Evolutionary conservation across 2,797 vertebrate genomes (phyloP), one percentile per base, ranked within the genome.

Genomic region (Hapalemur alaotrensis): DNA sequence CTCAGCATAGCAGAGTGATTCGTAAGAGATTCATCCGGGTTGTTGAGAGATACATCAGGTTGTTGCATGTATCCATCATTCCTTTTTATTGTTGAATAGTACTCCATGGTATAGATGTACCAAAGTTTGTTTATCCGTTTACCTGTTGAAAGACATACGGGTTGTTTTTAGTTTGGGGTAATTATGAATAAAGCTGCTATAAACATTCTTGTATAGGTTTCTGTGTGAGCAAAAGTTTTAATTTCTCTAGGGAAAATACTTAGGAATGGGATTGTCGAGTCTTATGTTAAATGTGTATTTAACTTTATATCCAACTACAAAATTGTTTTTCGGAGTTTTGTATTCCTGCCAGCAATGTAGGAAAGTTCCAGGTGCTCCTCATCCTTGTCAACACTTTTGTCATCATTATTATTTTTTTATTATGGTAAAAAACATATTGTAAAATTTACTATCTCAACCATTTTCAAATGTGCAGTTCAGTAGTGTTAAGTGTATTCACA

Each of bases 151-250:
- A 18, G 70, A 52, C 17, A 32, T 35, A 22, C 11, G 23, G 17
- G 43, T 52, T 48, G 35, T 75, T 75, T 82, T 32, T 22, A 23
- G 15, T 75, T 72, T 30, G 23, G 46, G 57, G 8, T 87, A 25
- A 28, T 63, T 79, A 28, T 59, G 76, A 87, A 46, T 57, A 69
- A 69, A 87, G 28, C 48, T 43, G 81, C 67, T 96, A 1, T 67
- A n/a, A 61, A 61, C 25, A 86, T 59, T 95, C 69, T 50, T 28
- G 25, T 73, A 14, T 72, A 95, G 43, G 23, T 72, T 96, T 82
- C 50, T 59, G 10, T 87, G 50, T 73, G 41, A 87, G 18, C 4
- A 11, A 5, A 81, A 15, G 2, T 59, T 50, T 85, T 73, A 28
- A 17, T 73, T 95, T 80, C 28, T 65, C 46, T 90, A 48, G 80